Base-by-base conservation (phyloP, 2,797 vertebrate genomes). In the Vireo griseus region DNA sequence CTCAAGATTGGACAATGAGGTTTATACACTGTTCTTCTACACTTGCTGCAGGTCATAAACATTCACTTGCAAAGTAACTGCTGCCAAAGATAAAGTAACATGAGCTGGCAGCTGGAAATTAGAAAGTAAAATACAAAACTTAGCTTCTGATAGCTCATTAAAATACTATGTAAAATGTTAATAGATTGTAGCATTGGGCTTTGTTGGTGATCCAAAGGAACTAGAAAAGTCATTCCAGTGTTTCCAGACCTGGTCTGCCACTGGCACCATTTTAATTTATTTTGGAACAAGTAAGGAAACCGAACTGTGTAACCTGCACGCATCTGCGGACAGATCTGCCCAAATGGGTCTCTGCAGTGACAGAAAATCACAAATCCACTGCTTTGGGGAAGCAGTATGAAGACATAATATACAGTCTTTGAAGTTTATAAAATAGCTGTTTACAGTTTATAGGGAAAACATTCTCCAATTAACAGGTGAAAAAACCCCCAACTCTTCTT, bases 21-120 rank as follows among this genome's bases (percentile, higher is more conserved):
- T 66, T 94, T 93, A 78, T 45, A 74, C 16, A 48, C 57, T 50
- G 54, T 71, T 94, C 69, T 40, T 88, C 90, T 92, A 59, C 28
- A 78, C 66, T 82, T 57, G 77, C 73, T 92, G 72, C 50, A 92
- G 85, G 94, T 89, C 69, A 58, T 76, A 90, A 90, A 77, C 47
- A 95, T 59, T 79, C 91, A 85, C 50, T 87, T 61, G 76, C 57
- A 72, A 89, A 94, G 78, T 28, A 90, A 88, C 45, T 42, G 58
- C 35, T 63, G 80, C 79, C 83, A 95, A 78, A 95, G 91, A 86
- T 73, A 95, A 95, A 93, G 80, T 77, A 88, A 93, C 50, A 24
- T 26, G 39, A 82, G 72, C 47, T 90, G 50, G 33, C 63, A 94
- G 90, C 63, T 86, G 76, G 82, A 91, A 94, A 68, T 91, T 42